Percentiles rank a stretch among this genome's conserved stretches.
These are phyloP conservation scores for Pipistrellus nathusii DNA, from an alignment of 2,797 vertebrate species.

Conservation along the genomic window DNA sequence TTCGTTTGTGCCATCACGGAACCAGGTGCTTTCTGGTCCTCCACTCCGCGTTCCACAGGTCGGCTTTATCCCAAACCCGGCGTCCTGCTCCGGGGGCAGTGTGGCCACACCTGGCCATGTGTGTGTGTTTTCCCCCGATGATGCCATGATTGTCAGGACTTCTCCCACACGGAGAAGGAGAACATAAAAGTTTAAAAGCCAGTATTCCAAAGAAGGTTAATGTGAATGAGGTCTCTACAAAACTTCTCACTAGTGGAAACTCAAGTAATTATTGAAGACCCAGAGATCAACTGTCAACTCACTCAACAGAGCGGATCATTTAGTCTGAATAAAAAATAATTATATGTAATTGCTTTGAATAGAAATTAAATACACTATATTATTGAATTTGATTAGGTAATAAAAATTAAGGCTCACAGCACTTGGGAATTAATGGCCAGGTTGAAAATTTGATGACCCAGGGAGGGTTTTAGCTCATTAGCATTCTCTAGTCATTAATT, in stretches of 20 bases:
- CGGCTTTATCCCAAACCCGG: not conserved
- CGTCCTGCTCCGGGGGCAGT: not conserved
- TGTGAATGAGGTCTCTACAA: conserved; percentile 2
- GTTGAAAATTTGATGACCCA: conserved; percentile 75
- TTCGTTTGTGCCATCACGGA: not conserved
- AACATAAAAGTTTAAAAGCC: not conserved
- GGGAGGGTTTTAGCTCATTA: conserved; percentile 73
- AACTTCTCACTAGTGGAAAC: conserved; percentile 32
- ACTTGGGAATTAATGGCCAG: conserved; percentile 76
- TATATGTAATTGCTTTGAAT: conserved; percentile 61
- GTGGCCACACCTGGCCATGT: not conserved
- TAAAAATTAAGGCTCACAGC: conserved; percentile 70
- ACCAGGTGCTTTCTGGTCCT: not conserved
- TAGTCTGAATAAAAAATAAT: conserved; percentile 62
- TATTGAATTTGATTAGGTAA: conserved; percentile 78
- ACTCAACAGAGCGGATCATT: conserved; percentile 46
- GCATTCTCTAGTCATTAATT: conserved; percentile 74
- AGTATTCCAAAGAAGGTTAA: conserved; percentile 12
- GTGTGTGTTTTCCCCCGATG: no score
- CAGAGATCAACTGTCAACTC: conserved; percentile 67
- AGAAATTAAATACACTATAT: conserved; percentile 74
- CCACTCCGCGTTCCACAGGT: not conserved
- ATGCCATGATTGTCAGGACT: not conserved
- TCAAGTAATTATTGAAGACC: conserved; percentile 45
- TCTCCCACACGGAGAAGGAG: not conserved